Conservation (phyloP, 2,113 vertebrate genomes). For the Caranx ignobilis region DNA sequence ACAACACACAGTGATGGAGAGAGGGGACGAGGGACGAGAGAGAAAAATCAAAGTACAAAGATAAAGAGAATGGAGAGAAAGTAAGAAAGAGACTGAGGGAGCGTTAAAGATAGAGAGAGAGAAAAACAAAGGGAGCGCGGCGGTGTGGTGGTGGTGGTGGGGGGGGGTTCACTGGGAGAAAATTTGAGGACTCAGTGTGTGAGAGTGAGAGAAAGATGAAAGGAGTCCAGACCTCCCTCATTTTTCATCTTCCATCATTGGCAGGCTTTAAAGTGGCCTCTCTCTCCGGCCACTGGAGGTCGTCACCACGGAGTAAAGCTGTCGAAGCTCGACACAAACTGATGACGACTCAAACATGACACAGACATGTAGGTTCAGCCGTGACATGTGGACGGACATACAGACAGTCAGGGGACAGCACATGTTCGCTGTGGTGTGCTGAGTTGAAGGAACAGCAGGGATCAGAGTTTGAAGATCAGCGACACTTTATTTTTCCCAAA, state of each 20-base stretch:
- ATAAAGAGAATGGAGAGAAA: slow-evolving; percentile 2
- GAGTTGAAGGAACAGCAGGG: not conserved
- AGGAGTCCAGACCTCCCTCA: slow-evolving; percentile 24
- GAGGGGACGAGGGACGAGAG: slow-evolving; percentile 25
- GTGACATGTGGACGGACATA: not conserved
- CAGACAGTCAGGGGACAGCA: not conserved
- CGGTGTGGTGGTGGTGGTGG: not conserved
- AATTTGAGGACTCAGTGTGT: slow-evolving; percentile 17
- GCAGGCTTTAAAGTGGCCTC: slow-evolving; percentile 40
- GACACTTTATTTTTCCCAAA: not conserved
- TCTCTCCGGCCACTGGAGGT: slow-evolving; percentile 21
- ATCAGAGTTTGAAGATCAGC: not conserved
- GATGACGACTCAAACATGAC: slow-evolving; percentile 5
- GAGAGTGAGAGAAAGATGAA: slow-evolving; percentile 52
- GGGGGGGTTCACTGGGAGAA: slow-evolving; percentile 30
- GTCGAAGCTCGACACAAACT: not conserved
- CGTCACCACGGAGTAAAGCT: not conserved
- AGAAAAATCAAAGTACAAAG: slow-evolving; percentile 53
- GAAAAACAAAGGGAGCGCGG: slow-evolving; percentile 15
- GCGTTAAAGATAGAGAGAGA: slow-evolving; percentile 23
- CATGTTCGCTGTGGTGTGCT: not conserved
- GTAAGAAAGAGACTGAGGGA: slow-evolving; percentile 2
- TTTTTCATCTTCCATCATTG: slow-evolving; percentile 34
- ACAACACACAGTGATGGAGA: slow-evolving; percentile 27
- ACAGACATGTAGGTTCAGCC: slow-evolving; percentile 10